A percentile compares a stretch with the other conserved stretches of the same genome.
Evolutionary conservation across 2,113 vertebrate genomes (phyloP).

Genomic region (Ellobius talpinus): DNA sequence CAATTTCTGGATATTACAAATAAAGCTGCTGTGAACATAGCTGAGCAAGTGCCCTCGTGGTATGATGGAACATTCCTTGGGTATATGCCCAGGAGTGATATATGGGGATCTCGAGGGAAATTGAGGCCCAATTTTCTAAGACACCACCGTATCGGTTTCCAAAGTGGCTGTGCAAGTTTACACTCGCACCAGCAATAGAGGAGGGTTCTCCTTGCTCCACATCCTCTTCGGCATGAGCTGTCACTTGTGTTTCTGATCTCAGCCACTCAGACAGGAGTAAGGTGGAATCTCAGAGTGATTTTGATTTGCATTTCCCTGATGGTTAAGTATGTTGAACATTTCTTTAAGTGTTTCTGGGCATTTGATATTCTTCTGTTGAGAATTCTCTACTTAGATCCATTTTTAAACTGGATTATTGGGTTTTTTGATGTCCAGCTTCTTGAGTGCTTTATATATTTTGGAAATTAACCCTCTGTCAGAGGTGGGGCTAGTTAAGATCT

Average conservation of each 20-base stretch:
- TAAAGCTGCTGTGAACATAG: neutral
- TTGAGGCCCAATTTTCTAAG: neutral
- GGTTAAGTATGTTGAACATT: neutral
- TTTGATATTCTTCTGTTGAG: neutral
- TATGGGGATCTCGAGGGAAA: neutral
- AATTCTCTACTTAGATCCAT: neutral
- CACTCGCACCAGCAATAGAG: neutral
- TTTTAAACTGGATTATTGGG: neutral
- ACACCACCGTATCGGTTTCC: neutral
- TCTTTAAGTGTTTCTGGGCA: neutral
- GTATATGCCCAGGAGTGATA: neutral
- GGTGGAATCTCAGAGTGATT: neutral
- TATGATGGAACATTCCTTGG: neutral
- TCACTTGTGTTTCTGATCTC: neutral
- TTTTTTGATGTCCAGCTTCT: neutral
- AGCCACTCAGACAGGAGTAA: neutral
- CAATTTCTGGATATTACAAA: neutral
- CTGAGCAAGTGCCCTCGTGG: neutral
- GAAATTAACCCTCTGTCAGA: neutral
- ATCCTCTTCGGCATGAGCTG: neutral
- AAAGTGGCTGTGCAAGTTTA: neutral
- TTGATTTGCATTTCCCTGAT: neutral
- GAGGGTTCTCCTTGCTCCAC: neutral
- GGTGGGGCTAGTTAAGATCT: neutral
- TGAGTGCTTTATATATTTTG: neutral